Evolutionary conservation across 2,113 vertebrate genomes (phyloP).

Genomic region (Tragulus kanchil): DNA sequence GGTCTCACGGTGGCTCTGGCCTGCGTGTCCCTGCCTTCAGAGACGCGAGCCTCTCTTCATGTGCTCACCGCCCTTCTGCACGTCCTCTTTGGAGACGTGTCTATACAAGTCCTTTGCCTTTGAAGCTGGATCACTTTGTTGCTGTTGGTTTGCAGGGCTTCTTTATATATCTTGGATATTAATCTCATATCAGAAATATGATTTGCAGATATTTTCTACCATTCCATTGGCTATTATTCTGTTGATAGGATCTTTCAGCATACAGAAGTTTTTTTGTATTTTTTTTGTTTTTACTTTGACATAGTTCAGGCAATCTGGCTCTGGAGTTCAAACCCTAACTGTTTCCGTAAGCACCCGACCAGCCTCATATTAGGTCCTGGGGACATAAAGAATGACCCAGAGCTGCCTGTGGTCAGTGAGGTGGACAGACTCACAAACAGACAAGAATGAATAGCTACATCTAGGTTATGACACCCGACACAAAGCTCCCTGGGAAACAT

Average conservation of each 20-base stretch:
- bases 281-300: no score
- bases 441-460: background rate
- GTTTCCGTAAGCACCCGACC: background rate
- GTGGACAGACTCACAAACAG: background rate
- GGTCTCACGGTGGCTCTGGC: background rate
- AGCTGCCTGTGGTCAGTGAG: background rate
- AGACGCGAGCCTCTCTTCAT: background rate
- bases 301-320: background rate
- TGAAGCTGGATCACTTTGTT: background rate
- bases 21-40: background rate
- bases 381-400: no score
- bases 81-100: background rate
- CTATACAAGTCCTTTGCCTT: background rate
- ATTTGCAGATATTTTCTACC: background rate
- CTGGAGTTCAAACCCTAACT: background rate
- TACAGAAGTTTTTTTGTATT: background rate
- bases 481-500: background rate
- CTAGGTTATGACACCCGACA: fast-evolving
- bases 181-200: background rate
- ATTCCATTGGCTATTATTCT: background rate
- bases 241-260: background rate
- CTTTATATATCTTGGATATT: background rate
- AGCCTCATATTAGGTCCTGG: background rate
- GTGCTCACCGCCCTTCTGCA: no score
- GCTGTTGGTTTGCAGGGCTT: background rate